Conservation (phyloP, 2,113 vertebrate species). For the Cephalophus harveyi region DNA sequence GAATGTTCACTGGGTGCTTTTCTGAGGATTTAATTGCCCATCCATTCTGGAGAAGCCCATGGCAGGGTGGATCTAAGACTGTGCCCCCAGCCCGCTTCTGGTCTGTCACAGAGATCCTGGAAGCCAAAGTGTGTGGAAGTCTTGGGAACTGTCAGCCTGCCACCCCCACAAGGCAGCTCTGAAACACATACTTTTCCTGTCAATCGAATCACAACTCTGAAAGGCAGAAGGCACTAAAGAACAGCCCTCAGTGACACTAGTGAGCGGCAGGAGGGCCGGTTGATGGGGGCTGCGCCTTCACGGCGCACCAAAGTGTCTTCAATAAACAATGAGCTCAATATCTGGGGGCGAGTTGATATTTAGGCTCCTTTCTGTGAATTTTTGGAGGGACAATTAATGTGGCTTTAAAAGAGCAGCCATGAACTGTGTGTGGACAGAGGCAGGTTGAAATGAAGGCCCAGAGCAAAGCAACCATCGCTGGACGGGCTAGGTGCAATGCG, state of each 20-base stretch:
- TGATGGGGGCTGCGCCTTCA: not conserved
- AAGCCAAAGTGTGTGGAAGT: not conserved
- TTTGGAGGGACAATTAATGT: not conserved
- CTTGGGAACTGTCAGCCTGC: not conserved
- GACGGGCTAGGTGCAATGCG: not conserved
- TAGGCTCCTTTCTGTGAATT: not conserved
- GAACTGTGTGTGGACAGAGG: not conserved
- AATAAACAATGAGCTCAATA: constrained; percentile 13
- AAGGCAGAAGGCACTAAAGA: not conserved
- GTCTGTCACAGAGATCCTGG: not conserved
- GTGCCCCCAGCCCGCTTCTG: not conserved
- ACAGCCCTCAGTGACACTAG: not conserved
- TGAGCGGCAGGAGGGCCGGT: not conserved
- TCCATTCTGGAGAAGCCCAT: not conserved
- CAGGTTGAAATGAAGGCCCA: not conserved
- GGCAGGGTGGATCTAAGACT: not conserved
- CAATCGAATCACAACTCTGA: not conserved
- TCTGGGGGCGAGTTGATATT: not conserved
- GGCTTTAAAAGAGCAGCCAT: not conserved
- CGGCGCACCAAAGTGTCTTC: not conserved
- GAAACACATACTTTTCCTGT: not conserved
- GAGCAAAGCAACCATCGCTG: not conserved
- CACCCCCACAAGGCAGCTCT: not conserved
- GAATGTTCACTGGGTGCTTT: not conserved
- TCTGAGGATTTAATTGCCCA: not conserved